Evolutionary conservation across 2,113 vertebrate species (phyloP).

Genomic region (Apteryx mantelli): DNA sequence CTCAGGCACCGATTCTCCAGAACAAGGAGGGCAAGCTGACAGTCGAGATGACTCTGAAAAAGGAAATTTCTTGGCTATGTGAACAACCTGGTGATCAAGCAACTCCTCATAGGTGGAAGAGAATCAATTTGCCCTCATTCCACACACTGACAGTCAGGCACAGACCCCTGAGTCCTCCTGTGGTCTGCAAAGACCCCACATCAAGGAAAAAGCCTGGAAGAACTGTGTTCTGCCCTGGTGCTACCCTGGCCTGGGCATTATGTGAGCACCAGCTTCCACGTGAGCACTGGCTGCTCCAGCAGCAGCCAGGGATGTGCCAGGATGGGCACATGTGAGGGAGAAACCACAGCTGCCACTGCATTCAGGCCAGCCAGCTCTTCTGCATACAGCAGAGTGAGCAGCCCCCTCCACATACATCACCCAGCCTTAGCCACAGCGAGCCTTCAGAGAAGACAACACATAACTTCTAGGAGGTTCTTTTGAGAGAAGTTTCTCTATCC

Average conservation of each 20-base stretch:
- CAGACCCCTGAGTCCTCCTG: neutral
- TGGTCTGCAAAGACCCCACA: neutral
- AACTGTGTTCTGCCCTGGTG: neutral
- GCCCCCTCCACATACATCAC: too few relatives aligned
- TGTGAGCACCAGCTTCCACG: neutral
- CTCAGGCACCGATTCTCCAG: fast-evolving
- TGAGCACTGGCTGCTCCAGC: neutral
- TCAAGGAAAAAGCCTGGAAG: neutral
- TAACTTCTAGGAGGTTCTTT: neutral
- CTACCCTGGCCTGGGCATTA: neutral
- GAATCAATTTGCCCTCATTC: neutral
- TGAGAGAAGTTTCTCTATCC: neutral
- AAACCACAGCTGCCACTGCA: neutral
- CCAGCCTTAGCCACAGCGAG: too few relatives aligned
- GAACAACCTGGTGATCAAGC: neutral
- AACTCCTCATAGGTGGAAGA: neutral
- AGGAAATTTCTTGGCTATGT: neutral
- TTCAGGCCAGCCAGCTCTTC: neutral
- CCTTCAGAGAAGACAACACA: too few relatives aligned
- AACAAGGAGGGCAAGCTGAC: neutral
- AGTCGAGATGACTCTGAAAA: neutral
- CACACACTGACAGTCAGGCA: neutral
- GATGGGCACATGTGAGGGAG: neutral
- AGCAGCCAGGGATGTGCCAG: neutral
- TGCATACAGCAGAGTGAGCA: too few relatives aligned